A percentile compares a stretch with the other conserved stretches of the same genome.
These are phyloP conservation scores for Spicauda simplicius DNA, from an alignment of 2,888 invertebrate species.

Conservation along the genomic window DNA sequence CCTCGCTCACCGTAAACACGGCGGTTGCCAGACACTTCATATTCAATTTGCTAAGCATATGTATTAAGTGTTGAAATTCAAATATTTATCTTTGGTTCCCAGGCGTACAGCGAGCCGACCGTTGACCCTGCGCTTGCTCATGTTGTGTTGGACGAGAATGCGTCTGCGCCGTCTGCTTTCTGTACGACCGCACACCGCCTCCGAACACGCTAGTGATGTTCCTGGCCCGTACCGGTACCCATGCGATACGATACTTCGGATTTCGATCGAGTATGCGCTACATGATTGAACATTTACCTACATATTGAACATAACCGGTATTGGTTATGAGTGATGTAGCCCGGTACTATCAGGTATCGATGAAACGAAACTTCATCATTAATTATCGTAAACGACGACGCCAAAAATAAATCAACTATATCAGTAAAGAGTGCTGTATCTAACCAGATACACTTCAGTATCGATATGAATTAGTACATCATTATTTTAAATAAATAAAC, in stretches of 20 bases:
- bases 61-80: conserved; percentile 83
- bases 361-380: too few relatives aligned
- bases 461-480: too few relatives aligned
- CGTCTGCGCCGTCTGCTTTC: conserved; percentile 71
- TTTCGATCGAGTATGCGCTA: too few relatives aligned
- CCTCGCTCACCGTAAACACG: conserved; percentile 57
- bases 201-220: conserved; percentile 33
- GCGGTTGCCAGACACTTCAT: conserved; percentile 63
- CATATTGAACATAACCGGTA: too few relatives aligned
- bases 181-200: conserved; percentile 49
- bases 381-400: too few relatives aligned
- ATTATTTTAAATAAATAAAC: too few relatives aligned
- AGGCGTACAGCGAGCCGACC: conserved; percentile 71
- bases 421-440: too few relatives aligned
- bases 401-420: too few relatives aligned
- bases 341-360: neutral
- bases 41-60: conserved; percentile 82
- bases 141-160: conserved; percentile 54
- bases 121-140: conserved; percentile 73
- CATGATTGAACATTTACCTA: too few relatives aligned
- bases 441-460: too few relatives aligned
- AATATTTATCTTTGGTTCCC: conserved; percentile 83
- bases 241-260: too few relatives aligned
- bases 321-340: neutral
- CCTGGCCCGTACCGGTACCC: too few relatives aligned